Evolutionary conservation across 1,140 invertebrate genomes (phyloP), one percentile per base, ranked within the genome.

Genomic region (Lordiphosa stackelbergi): DNA sequence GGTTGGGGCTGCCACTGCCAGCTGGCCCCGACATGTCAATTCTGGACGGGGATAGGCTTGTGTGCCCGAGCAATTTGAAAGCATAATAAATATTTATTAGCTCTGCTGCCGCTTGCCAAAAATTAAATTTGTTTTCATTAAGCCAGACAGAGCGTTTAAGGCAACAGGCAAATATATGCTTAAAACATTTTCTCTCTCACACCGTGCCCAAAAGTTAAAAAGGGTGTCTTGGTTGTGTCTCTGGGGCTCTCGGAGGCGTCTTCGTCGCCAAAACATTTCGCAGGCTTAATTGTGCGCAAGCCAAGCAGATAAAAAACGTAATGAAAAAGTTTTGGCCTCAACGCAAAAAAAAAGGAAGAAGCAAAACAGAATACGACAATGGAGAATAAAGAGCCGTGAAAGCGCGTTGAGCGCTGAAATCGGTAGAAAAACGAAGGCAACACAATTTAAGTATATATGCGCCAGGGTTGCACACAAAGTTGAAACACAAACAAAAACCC

Each of bases 101-200:
- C 11, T 59, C 13, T 36, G 58, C 52, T 46, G 40, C 40, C 43
- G 73, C 59, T 51, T 59, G 69, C 69, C 74, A 66, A 66, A 70
- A 81, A 79, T 83, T 79, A 69, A 79, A 79, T 79, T 79, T 81
- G 75, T 81, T 83, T 83, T 83, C 58, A 81, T 83, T 81, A 83
- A 45, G 56, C 63, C 58, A 53, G 68, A 65, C 77, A 75, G 75
- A 83, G 62, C 72, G 59, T 68, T 75, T 79, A 71, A 55, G 71
- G 45, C 56, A 36, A 57, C 46, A 47, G 45, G 38, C 40, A 69
- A 83, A 75, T 54, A 47, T 52, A 64, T 69, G 66, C 61, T 47
- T 35, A 53, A 38, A 42, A 53, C 42, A 69, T 51, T 42, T 56
- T 46, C 56, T 28, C 22, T 60, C 16, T 36, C 53, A 70, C 53